Percentiles rank a stretch among this genome's conserved stretches.
Evolutionary conservation across 2,888 invertebrate genomes (phyloP).

Genomic region (Neria commutata): DNA sequence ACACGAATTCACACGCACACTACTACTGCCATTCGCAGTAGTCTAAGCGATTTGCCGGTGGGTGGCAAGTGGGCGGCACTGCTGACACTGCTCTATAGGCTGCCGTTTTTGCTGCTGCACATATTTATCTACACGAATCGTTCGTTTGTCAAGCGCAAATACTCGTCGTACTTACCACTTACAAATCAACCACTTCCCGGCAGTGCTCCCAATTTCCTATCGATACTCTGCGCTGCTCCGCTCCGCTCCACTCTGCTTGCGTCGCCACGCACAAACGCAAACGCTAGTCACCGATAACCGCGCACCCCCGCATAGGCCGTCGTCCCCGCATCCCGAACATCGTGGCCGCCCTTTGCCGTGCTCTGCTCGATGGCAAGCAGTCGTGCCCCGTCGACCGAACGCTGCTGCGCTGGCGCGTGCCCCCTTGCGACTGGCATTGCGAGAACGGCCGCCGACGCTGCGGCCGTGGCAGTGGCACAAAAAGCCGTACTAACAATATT

Average conservation of each 20-base stretch:
- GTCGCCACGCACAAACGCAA: too few species aligned
- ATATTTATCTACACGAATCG: neutral
- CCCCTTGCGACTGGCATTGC: too few species aligned
- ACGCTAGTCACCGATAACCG: neutral
- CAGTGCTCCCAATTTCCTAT: conserved; percentile 29
- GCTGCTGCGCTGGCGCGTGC: neutral
- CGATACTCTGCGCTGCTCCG: neutral
- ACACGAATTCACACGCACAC: too few species aligned
- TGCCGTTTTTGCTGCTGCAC: neutral
- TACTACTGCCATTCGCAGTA: too few species aligned
- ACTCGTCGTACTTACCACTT: too few species aligned
- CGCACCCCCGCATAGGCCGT: too few species aligned
- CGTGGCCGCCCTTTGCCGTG: too few species aligned
- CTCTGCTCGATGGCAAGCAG: too few species aligned
- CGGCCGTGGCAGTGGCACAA: conserved; percentile 37
- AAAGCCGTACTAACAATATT: conserved; percentile 55
- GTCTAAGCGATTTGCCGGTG: too few species aligned
- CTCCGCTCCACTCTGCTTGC: too few species aligned
- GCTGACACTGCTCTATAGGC: neutral
- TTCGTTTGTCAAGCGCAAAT: conserved; percentile 27
- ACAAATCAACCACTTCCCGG: conserved; percentile 30
- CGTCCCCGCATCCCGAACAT: too few species aligned
- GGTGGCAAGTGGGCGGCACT: too few species aligned
- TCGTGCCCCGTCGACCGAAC: neutral
- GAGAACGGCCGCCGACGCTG: conserved; percentile 12